A percentile compares a stretch with the other conserved stretches of the same genome.
phyloP scores from a whole-genome alignment of 2,113 vertebrate species.

The Xiphophorus maculatus region DNA sequence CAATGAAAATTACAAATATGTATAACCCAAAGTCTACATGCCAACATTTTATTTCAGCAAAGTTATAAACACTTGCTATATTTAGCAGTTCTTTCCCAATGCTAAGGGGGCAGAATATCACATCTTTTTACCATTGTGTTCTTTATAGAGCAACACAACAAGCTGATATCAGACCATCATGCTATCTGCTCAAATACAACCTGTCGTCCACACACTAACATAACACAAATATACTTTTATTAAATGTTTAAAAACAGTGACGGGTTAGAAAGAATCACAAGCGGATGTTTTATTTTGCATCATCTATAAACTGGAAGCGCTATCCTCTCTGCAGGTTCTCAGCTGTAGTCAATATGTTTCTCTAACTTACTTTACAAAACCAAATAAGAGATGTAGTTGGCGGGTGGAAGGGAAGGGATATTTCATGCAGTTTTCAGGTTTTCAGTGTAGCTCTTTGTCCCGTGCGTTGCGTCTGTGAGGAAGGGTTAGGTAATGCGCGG shows the following conservation, averaged over 20 bases:
- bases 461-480: background rate
- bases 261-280: background rate
- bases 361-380: slow-evolving; percentile 1
- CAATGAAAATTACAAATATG: too few relatives aligned
- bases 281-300: background rate
- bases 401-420: background rate
- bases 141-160: too few relatives aligned
- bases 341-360: background rate
- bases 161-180: too few relatives aligned
- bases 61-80: too few relatives aligned
- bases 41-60: too few relatives aligned
- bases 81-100: too few relatives aligned
- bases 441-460: background rate
- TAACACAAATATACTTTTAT: too few relatives aligned
- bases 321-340: background rate
- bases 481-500: slow-evolving; percentile 15
- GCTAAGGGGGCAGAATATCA: too few relatives aligned
- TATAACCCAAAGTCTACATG: too few relatives aligned
- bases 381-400: background rate
- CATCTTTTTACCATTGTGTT: too few relatives aligned
- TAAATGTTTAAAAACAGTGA: background rate
- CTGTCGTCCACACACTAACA: too few relatives aligned
- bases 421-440: background rate
- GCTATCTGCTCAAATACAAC: too few relatives aligned
- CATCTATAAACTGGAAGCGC: background rate